phyloP scores from a whole-genome alignment of 53 echinoderm and acorn worm species.

The Crossaster papposus region DNA sequence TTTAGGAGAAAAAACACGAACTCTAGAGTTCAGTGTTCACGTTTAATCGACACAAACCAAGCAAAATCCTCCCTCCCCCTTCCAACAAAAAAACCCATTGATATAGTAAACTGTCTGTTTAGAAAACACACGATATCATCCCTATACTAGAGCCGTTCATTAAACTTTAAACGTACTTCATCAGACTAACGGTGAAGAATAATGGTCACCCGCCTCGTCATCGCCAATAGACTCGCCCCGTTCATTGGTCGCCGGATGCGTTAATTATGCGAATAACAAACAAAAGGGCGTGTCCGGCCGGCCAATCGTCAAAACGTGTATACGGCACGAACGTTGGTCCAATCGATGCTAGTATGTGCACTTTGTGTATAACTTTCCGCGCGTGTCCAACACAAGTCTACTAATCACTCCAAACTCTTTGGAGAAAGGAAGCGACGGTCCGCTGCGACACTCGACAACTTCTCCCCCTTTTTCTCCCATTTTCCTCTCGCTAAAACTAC shows the following conservation, averaged over 20 bases:
- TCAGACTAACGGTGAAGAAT: neutral
- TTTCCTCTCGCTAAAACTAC: neutral
- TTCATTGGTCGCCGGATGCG: constrained; percentile 43
- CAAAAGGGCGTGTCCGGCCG: constrained; percentile 44
- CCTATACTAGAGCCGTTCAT: neutral
- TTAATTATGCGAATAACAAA: constrained; percentile 60
- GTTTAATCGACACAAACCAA: too few relatives aligned
- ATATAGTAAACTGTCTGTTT: too few relatives aligned
- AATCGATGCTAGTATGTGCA: constrained; percentile 34
- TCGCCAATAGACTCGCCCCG: constrained; percentile 1
- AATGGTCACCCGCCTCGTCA: neutral
- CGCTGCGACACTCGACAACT: constrained; percentile 24
- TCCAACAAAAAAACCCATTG: too few relatives aligned
- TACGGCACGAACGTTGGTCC: constrained; percentile 35
- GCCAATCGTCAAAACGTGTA: neutral
- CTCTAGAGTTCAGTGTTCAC: too few relatives aligned
- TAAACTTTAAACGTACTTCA: neutral
- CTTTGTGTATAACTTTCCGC: constrained; percentile 48
- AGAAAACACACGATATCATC: neutral
- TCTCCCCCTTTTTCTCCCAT: neutral
- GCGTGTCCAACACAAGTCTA: constrained; percentile 57
- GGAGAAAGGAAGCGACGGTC: constrained; percentile 17
- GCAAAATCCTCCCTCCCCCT: too few relatives aligned
- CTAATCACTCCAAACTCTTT: constrained; percentile 44
- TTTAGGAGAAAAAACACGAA: too few relatives aligned